Conservation (phyloP, 2,888 invertebrate genomes). For the Philonicus albiceps region DNA sequence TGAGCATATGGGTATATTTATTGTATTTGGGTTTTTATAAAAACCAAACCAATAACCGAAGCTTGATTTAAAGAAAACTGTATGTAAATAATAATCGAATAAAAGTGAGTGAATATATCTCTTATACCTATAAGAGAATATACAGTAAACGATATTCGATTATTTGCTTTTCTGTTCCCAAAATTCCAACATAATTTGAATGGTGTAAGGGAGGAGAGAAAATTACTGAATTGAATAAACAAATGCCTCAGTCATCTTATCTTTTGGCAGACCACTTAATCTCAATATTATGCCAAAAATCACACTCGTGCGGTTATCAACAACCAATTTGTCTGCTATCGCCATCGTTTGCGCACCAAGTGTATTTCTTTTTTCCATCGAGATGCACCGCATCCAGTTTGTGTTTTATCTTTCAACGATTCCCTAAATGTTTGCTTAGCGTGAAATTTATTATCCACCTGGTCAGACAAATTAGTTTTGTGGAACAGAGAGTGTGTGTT, state of each 20-base stretch:
- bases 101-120: neutral
- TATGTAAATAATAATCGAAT: neutral
- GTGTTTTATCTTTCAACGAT: constrained; percentile 41
- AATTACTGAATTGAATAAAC: neutral
- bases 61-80: neutral
- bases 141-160: neutral
- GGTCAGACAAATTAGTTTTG: constrained; percentile 44
- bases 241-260: neutral
- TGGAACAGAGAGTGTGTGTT: neutral
- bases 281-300: constrained; percentile 35
- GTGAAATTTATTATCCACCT: constrained; percentile 47
- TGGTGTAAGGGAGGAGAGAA: neutral
- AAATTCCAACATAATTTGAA: neutral
- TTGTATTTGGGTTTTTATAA: neutral
- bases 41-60: neutral
- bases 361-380: constrained; percentile 28
- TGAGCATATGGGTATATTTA: too few species aligned
- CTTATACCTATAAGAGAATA: neutral
- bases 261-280: neutral
- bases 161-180: neutral
- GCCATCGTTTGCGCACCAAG: constrained; percentile 32
- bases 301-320: constrained; percentile 46
- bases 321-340: constrained; percentile 47
- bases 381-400: constrained; percentile 36
- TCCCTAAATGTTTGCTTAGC: constrained; percentile 42